Base-by-base conservation (phyloP, 2,797 vertebrate genomes). In the Microctenopoma lineatum region DNA sequence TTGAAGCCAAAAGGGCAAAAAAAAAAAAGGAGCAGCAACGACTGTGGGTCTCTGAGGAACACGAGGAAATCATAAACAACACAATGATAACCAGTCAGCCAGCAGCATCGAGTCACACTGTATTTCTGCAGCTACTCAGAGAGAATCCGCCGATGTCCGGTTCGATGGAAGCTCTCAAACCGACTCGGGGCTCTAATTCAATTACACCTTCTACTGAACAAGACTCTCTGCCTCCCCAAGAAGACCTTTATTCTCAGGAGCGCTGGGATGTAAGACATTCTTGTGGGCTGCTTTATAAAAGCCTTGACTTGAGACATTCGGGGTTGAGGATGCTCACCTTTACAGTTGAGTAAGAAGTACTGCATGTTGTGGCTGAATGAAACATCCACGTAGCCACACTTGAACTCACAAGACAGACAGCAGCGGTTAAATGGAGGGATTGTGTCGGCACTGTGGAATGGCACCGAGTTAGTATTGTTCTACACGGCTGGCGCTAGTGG, bases 391-490 rank as follows among this genome's bases (percentile, higher is more conserved):
- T 96, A 99, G 58, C 95, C 95, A 13, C 98, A 99, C 84, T 93
- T 94, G 80, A 96, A 94, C 77, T 97, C 94, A 4, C 98, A 99
- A 25, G 98, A 98, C 75, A 99, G 92, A 87, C 98, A 99, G 76
- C 90, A 93, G 82, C 97, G 91, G 93, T 99, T 99, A 92, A 97
- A 99, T 16, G 91, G 95, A 50, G 94, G 95, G 59, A 94, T 95
- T 0, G 97, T 99, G 92, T 93, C 95, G 7, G 98, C 95, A 0
- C 98, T 99, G 92, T 46, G 86, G 89, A 54, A 74, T 0, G 26
- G 48, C 16, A 51, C 1, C 0, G 44, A 29, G 39, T 79, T 9
- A 75, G 52, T 34, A 27, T 65, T 12, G 1, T 21, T 21, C 5
- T 1, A 45, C 21, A 21, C n/a, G 46, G 3, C 50, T 1, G 39